Evolutionary conservation across 2,888 invertebrate species (phyloP).

Genomic region (Heliothis peltigera): DNA sequence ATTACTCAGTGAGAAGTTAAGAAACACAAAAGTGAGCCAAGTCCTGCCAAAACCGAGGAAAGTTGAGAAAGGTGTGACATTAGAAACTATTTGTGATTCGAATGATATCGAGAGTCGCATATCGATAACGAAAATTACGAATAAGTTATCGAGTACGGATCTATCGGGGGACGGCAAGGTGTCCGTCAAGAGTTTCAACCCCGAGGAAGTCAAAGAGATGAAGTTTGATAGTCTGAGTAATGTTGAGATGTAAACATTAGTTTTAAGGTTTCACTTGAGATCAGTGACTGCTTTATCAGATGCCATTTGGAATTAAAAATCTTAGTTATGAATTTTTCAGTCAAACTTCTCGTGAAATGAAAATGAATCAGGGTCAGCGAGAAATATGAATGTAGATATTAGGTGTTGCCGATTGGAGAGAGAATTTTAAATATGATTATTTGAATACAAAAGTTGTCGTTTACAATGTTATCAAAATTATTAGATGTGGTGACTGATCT

Average conservation of each 20-base stretch:
- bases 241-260: slow-evolving; percentile 81
- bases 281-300: slow-evolving; percentile 42
- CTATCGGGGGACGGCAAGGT: slow-evolving; percentile 76
- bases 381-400: slow-evolving; percentile 19
- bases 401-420: slow-evolving; percentile 7
- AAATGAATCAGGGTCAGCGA: slow-evolving; percentile 44
- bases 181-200: slow-evolving; percentile 83
- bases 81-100: slow-evolving; percentile 81
- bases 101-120: slow-evolving; percentile 87
- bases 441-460: slow-evolving; percentile 16
- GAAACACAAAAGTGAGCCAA: slow-evolving; percentile 75
- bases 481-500: slow-evolving; percentile 40
- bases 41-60: slow-evolving; percentile 78
- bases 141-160: slow-evolving; percentile 84
- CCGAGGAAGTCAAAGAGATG: slow-evolving; percentile 83
- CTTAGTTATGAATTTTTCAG: neutral
- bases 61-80: slow-evolving; percentile 80
- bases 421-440: slow-evolving; percentile 18
- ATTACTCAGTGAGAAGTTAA: slow-evolving; percentile 81
- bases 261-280: slow-evolving; percentile 16
- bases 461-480: slow-evolving; percentile 1
- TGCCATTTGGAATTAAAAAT: slow-evolving; percentile 13
- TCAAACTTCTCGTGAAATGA: slow-evolving; percentile 6
- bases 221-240: slow-evolving; percentile 80
- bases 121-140: slow-evolving; percentile 88